Conservation (phyloP, 2,797 vertebrate species). For the Labroides dimidiatus region DNA sequence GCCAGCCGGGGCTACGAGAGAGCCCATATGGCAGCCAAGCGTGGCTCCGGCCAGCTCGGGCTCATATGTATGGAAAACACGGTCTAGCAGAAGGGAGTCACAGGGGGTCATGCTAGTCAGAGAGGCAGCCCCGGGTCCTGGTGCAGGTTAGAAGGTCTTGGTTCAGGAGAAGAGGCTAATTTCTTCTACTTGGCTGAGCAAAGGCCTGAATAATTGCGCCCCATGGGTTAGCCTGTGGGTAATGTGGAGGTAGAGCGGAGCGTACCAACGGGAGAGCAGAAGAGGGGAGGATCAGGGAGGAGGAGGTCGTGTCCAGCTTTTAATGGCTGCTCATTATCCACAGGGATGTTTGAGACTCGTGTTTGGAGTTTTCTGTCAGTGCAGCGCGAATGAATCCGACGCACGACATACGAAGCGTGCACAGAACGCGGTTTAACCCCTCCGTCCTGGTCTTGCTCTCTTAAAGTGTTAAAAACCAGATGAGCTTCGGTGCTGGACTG, state of each 20-base stretch:
- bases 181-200: constrained; percentile 81
- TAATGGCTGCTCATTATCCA: neutral
- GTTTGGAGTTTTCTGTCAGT: too few relatives aligned
- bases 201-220: constrained; percentile 82
- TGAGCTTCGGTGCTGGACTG: neutral
- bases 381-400: too few relatives aligned
- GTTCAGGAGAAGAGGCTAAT: constrained; percentile 77
- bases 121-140: constrained; percentile 74
- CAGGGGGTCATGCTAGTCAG: constrained; percentile 68
- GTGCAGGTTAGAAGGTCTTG: constrained; percentile 78
- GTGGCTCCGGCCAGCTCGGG: constrained; percentile 52
- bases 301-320: constrained; percentile 28
- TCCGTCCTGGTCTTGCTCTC: too few relatives aligned
- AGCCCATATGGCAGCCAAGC: constrained; percentile 61
- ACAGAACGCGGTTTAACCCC: too few relatives aligned
- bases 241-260: constrained; percentile 66
- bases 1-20: constrained; percentile 29
- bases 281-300: constrained; percentile 9
- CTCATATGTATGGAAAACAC: constrained; percentile 77
- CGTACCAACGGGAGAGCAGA: constrained; percentile 47
- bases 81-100: constrained; percentile 61
- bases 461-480: neutral
- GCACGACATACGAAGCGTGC: too few relatives aligned
- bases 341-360: too few relatives aligned
- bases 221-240: constrained; percentile 73